Base-by-base conservation (phyloP, 1,140 invertebrate species). In the Hylaeus anthracinus region DNA sequence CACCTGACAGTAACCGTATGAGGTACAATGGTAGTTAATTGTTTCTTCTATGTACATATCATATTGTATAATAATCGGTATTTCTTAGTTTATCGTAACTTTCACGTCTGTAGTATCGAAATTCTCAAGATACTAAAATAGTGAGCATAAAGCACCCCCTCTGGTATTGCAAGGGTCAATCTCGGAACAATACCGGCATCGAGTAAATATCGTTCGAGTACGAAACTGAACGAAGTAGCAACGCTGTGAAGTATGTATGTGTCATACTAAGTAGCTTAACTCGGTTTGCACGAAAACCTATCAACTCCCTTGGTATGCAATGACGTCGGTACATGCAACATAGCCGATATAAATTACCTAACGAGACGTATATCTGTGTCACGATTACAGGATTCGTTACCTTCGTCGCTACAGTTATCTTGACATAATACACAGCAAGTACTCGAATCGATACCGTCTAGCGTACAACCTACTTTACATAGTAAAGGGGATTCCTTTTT, bases 211-310 rank as follows among this genome's bases (percentile, higher is more conserved):
- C 15, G n/a, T 60, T 60, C 4, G 8, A 8, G 58, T 5, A 60
- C 58, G 58, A 60, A 2, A 26, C 15, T 37, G n/a, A 60, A 37
- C 26, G n/a, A 8, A 26, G 58, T 8, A 60, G 6, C 55, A 15
- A 58, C 55, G 12, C 58, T 6, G 58, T 37, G 66, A 53, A 37
- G 26, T 37, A 56, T 2, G 43, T 39, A 15, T 48, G 41, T 45
- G 41, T 48, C 48, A 45, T 41, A 39, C n/a, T 3, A 41, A 69
- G 48, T 37, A 41, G 6, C n/a, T 39, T 51, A 63, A 71, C 53
- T 53, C 60, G 61, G 53, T 71, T 71, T 63, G n/a, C 39, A 51
- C 43, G 60, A 63, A 71, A 63, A 78, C 37, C 58, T n/a, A 53
- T 61, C n/a, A 37, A 8, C 48, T 70, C 55, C 37, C 26, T 43